These are phyloP conservation scores for Forbesichthys agassizii DNA, from an alignment of 2,113 vertebrate species.

Conservation along the genomic window DNA sequence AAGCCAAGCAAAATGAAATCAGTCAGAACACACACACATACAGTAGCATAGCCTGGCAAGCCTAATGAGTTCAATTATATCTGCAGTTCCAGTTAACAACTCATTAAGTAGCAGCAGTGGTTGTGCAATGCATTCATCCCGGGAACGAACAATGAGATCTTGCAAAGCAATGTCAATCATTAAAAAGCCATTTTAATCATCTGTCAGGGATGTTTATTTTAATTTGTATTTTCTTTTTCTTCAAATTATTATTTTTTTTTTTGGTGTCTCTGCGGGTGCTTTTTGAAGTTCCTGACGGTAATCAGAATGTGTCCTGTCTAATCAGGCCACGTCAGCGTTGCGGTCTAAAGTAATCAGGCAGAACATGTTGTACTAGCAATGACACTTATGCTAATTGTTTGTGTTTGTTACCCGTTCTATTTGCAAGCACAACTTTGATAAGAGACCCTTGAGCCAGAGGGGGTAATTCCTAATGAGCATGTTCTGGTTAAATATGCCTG, in stretches of 20 bases:
- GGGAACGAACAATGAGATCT: conserved; percentile 41
- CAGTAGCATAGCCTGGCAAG: conserved; percentile 16
- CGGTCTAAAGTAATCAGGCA: conserved; percentile 47
- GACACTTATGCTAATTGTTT: conserved; percentile 43
- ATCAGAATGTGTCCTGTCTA: conserved; percentile 31
- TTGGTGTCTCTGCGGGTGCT: conserved; percentile 18
- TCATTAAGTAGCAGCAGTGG: conserved; percentile 38
- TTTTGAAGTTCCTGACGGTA: conserved; percentile 16
- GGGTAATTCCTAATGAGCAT: conserved; percentile 1
- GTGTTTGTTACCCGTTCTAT: conserved; percentile 42
- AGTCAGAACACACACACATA: conserved; percentile 11
- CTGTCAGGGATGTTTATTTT: background rate
- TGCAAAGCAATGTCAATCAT: conserved; percentile 32
- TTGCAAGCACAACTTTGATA: conserved; percentile 20
- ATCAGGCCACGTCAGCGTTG: conserved; percentile 37
- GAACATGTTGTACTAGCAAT: conserved; percentile 28
- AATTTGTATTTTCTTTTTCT: conserved; percentile 2
- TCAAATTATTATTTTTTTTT: background rate
- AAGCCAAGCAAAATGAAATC: conserved; percentile 18
- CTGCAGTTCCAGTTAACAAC: conserved; percentile 41
- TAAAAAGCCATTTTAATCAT: conserved; percentile 33
- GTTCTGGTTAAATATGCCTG: background rate
- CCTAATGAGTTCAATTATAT: conserved; percentile 49
- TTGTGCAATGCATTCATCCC: conserved; percentile 34
- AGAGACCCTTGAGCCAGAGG: conserved; percentile 19